Conservation (phyloP, 2,113 vertebrate genomes). For the Entomyzon cyanotis region DNA sequence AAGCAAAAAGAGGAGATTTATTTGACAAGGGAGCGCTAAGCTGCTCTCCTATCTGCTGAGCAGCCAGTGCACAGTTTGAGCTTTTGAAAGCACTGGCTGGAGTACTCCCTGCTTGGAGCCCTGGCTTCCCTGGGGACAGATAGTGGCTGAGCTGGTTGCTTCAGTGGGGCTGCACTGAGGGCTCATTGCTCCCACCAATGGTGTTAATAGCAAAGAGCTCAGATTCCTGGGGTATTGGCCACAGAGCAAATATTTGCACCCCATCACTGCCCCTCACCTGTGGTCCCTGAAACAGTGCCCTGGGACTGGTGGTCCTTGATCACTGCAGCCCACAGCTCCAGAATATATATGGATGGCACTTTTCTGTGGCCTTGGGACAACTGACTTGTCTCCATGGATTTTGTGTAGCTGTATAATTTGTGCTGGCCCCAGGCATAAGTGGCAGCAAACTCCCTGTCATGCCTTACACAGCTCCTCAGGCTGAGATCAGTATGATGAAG, state of each 20-base stretch:
- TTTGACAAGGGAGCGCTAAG: constrained; percentile 11
- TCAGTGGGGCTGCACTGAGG: not conserved
- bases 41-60: constrained; percentile 32
- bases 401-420: not conserved
- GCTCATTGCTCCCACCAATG: not conserved
- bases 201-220: not conserved
- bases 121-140: not conserved
- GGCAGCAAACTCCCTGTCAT: not conserved
- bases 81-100: constrained; percentile 1
- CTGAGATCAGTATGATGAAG: not conserved
- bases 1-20: constrained; percentile 24
- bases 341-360: not conserved
- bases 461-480: not conserved
- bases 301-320: not conserved
- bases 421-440: not conserved
- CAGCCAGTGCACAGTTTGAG: not conserved
- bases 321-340: not conserved
- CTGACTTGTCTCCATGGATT: not conserved
- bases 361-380: not conserved
- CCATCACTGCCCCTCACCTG: not conserved
- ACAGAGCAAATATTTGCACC: not conserved
- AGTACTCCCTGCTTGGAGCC: not conserved
- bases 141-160: not conserved
- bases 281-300: not conserved
- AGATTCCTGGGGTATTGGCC: accelerated